These are phyloP conservation scores for Apodemus sylvaticus DNA, from an alignment of 2,113 vertebrate species.

Conservation along the genomic window DNA sequence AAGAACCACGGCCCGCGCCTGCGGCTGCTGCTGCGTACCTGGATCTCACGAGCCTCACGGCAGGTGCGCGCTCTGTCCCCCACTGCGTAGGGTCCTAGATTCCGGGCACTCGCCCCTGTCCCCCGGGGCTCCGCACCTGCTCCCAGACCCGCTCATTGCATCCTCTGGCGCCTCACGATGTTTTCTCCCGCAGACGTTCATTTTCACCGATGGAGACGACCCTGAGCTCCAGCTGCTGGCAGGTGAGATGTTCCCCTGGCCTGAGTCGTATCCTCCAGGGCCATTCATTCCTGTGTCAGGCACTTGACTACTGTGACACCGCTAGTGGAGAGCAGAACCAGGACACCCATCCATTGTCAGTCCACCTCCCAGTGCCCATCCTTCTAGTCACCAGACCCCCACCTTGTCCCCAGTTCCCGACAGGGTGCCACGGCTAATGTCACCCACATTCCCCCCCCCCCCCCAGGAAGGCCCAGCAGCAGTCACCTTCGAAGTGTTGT, in stretches of 20 bases:
- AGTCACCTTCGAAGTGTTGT: background rate
- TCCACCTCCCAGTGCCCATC: too few relatives aligned
- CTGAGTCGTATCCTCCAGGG: too few relatives aligned
- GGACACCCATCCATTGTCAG: background rate
- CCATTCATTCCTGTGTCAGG: background rate
- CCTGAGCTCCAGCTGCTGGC: conserved; percentile 88
- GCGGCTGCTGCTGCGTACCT: conserved; percentile 94
- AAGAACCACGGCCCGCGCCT: conserved; percentile 94
- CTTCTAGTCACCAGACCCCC: background rate
- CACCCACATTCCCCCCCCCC: background rate
- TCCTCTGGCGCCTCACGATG: background rate
- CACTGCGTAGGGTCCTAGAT: background rate
- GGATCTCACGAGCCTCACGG: conserved; percentile 92
- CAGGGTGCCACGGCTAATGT: background rate
- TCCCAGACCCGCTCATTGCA: background rate
- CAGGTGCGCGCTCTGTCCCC: conserved; percentile 85
- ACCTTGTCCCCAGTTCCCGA: background rate
- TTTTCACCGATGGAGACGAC: conserved; percentile 97
- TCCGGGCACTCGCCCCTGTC: fast-evolving
- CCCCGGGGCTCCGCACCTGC: background rate
- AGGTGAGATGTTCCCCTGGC: conserved; percentile 81
- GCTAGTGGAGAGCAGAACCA: background rate
- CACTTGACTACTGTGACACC: background rate
- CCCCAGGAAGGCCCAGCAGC: background rate
- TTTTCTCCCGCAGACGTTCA: conserved; percentile 90